phyloP scores from a whole-genome alignment of 2,113 vertebrate genomes.

The Pangasianodon hypophthalmus region DNA sequence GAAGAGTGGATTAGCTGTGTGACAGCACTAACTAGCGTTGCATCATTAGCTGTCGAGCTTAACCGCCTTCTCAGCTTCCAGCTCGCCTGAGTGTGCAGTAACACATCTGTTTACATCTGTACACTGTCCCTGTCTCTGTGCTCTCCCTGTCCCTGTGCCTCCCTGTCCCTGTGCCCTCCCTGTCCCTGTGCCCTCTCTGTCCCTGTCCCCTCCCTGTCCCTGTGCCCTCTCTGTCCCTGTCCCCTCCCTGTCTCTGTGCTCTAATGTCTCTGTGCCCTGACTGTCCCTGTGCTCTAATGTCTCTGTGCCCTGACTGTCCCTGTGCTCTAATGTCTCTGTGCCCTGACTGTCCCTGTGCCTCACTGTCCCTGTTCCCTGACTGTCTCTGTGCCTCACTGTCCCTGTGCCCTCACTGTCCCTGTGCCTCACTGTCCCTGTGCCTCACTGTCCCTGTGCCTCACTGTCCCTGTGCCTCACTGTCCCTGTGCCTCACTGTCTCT shows the following conservation, averaged over 20 bases:
- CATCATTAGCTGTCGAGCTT: background rate
- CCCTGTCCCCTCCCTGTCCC: background rate
- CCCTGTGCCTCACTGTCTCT: background rate
- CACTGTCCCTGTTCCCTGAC: background rate
- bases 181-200: background rate
- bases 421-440: background rate
- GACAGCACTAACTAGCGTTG: background rate
- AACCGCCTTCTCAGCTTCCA: background rate
- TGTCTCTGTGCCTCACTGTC: background rate
- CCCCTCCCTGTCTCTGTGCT: too few species aligned
- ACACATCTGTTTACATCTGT: constrained; percentile 4
- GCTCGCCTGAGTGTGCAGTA: background rate
- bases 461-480: background rate
- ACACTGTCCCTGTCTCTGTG: background rate
- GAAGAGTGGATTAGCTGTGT: background rate
- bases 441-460: background rate
- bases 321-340: background rate
- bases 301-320: background rate
- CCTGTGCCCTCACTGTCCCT: background rate
- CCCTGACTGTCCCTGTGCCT: background rate
- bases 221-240: background rate
- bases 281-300: background rate
- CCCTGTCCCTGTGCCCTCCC: background rate
- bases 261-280: background rate
- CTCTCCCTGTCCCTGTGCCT: background rate